phyloP scores from a whole-genome alignment of 64 coral and sea anemone genomes.

The Porites australiensis region DNA sequence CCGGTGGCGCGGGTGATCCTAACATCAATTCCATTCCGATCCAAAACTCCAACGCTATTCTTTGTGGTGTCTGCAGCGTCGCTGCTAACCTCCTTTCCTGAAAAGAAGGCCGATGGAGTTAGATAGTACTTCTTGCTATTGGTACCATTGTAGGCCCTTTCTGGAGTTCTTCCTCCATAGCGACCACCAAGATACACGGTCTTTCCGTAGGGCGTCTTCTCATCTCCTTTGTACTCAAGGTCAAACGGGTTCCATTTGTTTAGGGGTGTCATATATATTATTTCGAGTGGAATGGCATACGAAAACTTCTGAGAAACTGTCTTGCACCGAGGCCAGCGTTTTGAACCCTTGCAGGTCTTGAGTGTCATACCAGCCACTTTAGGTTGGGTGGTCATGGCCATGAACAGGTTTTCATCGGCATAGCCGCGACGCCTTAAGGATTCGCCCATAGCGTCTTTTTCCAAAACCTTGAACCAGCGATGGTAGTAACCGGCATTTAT shows the following conservation, averaged over 20 bases:
- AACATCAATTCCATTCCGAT: constrained; percentile 42
- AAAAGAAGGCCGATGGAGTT: constrained; percentile 82
- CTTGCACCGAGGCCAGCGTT: neutral
- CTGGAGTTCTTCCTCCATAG: constrained; percentile 62
- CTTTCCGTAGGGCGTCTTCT: constrained; percentile 1
- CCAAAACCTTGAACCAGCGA: constrained; percentile 63
- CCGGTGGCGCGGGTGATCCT: no score
- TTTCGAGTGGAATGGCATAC: constrained; percentile 80
- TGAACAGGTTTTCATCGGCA: constrained; percentile 72
- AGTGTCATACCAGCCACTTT: constrained; percentile 70
- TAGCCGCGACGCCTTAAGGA: constrained; percentile 65
- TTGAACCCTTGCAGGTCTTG: constrained; percentile 36
- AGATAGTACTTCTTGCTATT: constrained; percentile 14
- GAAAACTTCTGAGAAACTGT: constrained; percentile 50
- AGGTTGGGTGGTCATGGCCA: constrained; percentile 79
- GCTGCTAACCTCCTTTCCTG: constrained; percentile 67
- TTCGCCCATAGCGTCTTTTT: constrained; percentile 65
- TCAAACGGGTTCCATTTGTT: constrained; percentile 82
- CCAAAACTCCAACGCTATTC: constrained; percentile 84
- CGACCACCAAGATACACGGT: constrained; percentile 63
- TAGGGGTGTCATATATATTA: constrained; percentile 84
- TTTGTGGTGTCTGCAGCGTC: constrained; percentile 89
- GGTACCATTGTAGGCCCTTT: constrained; percentile 80
- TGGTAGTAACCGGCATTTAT: constrained; percentile 73
- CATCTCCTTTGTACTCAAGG: constrained; percentile 71